Conservation (phyloP, 2,888 invertebrate species). For the Oxycera nigricornis region DNA sequence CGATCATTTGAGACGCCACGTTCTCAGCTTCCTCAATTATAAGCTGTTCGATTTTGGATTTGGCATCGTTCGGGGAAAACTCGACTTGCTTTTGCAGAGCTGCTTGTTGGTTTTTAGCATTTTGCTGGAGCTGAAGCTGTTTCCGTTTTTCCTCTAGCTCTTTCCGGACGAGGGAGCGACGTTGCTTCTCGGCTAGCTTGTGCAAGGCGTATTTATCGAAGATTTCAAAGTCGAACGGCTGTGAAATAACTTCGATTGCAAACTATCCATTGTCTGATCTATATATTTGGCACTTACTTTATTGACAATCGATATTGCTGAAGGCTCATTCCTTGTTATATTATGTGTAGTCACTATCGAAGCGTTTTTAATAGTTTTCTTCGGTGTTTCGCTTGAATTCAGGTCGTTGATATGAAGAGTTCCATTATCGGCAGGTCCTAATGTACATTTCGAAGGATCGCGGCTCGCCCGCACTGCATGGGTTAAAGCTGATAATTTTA, state of each 20-base stretch:
- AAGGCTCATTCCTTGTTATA: neutral
- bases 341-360: neutral
- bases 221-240: slow-evolving; percentile 18
- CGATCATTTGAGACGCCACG: neutral
- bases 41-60: slow-evolving; percentile 1
- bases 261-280: neutral
- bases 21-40: slow-evolving; percentile 26
- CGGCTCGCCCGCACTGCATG: slow-evolving; percentile 18
- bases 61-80: slow-evolving; percentile 6
- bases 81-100: neutral
- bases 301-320: neutral
- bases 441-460: neutral
- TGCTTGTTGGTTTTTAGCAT: neutral
- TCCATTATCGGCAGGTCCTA: neutral
- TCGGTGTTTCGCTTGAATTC: neutral
- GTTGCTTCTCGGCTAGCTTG: slow-evolving; percentile 52
- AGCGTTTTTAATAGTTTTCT: neutral
- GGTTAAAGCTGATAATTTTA: slow-evolving; percentile 32
- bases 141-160: slow-evolving; percentile 52
- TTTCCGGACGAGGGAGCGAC: slow-evolving; percentile 60
- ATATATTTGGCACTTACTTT: neutral
- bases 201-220: neutral
- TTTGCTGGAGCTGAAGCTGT: neutral
- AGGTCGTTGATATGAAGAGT: neutral
- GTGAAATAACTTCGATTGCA: neutral